These are phyloP conservation scores for Meandrusa payeni DNA, from an alignment of 2,888 invertebrate genomes.

Conservation along the genomic window DNA sequence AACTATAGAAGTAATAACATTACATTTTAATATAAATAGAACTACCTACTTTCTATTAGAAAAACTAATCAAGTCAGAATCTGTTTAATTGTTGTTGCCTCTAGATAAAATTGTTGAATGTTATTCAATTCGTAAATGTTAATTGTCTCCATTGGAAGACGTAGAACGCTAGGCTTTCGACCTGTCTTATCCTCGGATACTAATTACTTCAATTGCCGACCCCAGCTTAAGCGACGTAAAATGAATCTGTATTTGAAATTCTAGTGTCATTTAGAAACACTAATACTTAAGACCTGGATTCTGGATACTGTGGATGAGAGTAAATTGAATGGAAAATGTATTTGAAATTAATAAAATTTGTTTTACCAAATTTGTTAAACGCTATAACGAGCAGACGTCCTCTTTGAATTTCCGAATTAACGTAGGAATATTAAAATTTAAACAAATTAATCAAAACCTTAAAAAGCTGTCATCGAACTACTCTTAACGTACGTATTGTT, in stretches of 20 bases:
- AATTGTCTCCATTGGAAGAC: slow-evolving; percentile 9
- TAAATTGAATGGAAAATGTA: too few species aligned
- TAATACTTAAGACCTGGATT: too few species aligned
- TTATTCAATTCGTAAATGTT: slow-evolving; percentile 10
- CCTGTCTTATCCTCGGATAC: slow-evolving; percentile 3
- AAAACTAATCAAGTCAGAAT: slow-evolving; percentile 14
- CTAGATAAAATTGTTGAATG: slow-evolving; percentile 8
- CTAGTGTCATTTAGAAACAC: not conserved
- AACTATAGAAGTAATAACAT: too few species aligned
- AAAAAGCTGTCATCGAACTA: too few species aligned
- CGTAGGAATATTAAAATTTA: too few species aligned
- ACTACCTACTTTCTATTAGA: slow-evolving; percentile 13
- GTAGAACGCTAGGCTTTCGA: slow-evolving; percentile 1
- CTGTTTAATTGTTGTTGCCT: slow-evolving; percentile 9
- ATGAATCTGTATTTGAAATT: slow-evolving; percentile 4
- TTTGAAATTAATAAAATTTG: too few species aligned
- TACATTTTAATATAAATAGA: slow-evolving; percentile 1
- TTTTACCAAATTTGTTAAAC: too few species aligned
- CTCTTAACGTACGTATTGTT: too few species aligned
- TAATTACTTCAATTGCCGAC: slow-evolving; percentile 12
- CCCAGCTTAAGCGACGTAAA: not conserved
- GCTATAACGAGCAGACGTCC: too few species aligned
- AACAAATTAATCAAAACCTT: too few species aligned
- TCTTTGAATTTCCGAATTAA: too few species aligned
- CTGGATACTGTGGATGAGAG: too few species aligned